phyloP scores from a whole-genome alignment of 2,113 vertebrate species.

The Chaetura pelagica region DNA sequence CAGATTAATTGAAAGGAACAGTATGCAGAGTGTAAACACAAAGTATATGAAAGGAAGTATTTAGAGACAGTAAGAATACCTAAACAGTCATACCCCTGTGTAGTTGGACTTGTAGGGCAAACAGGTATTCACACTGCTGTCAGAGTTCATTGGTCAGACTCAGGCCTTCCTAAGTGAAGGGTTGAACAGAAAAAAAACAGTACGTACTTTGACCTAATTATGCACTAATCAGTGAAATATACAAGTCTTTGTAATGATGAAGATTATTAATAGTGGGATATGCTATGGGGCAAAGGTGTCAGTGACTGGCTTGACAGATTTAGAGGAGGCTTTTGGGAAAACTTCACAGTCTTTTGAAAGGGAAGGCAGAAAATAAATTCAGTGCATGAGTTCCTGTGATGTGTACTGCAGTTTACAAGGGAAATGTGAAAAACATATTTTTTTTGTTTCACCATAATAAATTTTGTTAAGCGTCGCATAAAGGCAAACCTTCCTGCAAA shows the following conservation, averaged over 20 bases:
- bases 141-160: not conserved
- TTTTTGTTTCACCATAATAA: not conserved
- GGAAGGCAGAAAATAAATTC: not conserved
- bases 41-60: not conserved
- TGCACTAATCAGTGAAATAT: not conserved
- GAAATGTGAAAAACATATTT: not conserved
- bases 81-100: fast-evolving
- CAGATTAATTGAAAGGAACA: not conserved
- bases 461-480: not conserved
- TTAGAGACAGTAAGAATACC: not conserved
- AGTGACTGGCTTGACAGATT: not conserved
- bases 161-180: not conserved
- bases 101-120: fast-evolving
- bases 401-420: not conserved
- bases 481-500: not conserved
- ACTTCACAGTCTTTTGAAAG: not conserved
- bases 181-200: not conserved
- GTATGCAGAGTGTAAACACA: not conserved
- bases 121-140: not conserved
- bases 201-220: not conserved
- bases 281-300: not conserved
- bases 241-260: not conserved
- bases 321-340: not conserved
- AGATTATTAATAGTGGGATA: not conserved
- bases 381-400: not conserved